Conservation (phyloP, 1,140 invertebrate species). For the Drosophila ananassae region DNA sequence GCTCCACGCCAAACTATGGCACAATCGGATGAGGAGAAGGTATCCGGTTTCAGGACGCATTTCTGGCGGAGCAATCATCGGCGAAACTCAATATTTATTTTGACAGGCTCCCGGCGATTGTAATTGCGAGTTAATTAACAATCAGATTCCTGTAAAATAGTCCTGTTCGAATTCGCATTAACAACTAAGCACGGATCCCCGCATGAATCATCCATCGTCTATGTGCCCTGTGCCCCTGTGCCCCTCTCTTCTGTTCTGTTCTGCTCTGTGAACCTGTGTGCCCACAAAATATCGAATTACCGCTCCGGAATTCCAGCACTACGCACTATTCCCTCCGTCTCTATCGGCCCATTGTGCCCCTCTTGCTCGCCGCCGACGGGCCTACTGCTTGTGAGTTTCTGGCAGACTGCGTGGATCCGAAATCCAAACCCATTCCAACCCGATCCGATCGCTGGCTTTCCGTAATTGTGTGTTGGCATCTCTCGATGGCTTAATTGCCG, state of each 20-base stretch:
- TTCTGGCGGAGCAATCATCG: neutral
- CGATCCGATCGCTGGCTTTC: slow-evolving; percentile 8
- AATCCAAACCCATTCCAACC: slow-evolving; percentile 5
- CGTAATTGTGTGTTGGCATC: slow-evolving; percentile 46
- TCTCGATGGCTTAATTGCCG: slow-evolving; percentile 68
- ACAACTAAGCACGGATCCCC: slow-evolving; percentile 19
- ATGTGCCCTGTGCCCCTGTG: neutral
- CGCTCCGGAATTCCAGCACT: slow-evolving; percentile 45
- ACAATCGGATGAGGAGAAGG: neutral
- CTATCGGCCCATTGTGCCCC: neutral
- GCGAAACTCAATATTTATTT: slow-evolving; percentile 76
- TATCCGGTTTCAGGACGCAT: slow-evolving; percentile 27
- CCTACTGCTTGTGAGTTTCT: neutral
- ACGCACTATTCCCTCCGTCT: slow-evolving; percentile 40
- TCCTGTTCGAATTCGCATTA: slow-evolving; percentile 41
- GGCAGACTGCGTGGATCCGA: slow-evolving; percentile 45
- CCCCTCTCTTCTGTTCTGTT: neutral
- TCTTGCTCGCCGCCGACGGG: slow-evolving; percentile 19
- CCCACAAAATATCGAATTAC: slow-evolving; percentile 70
- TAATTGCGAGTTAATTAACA: slow-evolving; percentile 80
- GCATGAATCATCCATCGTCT: slow-evolving; percentile 51
- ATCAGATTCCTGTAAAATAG: slow-evolving; percentile 50
- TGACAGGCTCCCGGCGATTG: slow-evolving; percentile 52
- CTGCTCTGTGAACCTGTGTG: slow-evolving; percentile 33
- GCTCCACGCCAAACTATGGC: neutral